Conservation (phyloP, 2,113 vertebrate species). For the Syngnathoides biaculeatus region DNA sequence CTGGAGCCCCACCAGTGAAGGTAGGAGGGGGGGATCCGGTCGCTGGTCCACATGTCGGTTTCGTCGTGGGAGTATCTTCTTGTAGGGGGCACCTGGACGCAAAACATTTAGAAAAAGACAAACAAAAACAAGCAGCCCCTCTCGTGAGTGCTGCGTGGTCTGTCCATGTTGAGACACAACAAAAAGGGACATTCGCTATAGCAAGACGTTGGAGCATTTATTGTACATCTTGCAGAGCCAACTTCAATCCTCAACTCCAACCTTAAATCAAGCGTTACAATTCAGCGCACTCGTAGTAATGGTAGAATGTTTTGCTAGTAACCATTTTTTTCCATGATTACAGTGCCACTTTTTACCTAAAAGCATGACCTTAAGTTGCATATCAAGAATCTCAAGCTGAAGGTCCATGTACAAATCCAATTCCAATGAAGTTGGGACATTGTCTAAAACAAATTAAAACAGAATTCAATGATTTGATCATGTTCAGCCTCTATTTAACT, state of each 20-base stretch:
- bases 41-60: conserved; percentile 83
- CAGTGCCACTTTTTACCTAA: no score
- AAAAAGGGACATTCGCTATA: background rate
- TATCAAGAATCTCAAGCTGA: background rate
- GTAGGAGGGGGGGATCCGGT: conserved; percentile 80
- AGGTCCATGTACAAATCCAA: no score
- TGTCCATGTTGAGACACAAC: conserved; percentile 3
- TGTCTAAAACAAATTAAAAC: no score
- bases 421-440: no score
- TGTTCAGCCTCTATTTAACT: no score
- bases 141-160: conserved; percentile 13
- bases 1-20: conserved; percentile 84
- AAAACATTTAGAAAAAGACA: conserved; percentile 45
- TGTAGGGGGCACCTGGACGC: conserved; percentile 84
- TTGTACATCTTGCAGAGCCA: background rate
- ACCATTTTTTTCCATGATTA: no score
- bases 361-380: no score
- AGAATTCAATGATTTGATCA: no score
- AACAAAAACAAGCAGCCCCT: background rate
- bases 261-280: no score
- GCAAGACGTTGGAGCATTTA: background rate
- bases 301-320: no score
- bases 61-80: conserved; percentile 92
- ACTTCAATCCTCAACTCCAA: no score
- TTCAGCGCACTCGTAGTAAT: no score